These are phyloP conservation scores for Aselliscus stoliczkanus DNA, from an alignment of 2,797 vertebrate species.

Conservation along the genomic window DNA sequence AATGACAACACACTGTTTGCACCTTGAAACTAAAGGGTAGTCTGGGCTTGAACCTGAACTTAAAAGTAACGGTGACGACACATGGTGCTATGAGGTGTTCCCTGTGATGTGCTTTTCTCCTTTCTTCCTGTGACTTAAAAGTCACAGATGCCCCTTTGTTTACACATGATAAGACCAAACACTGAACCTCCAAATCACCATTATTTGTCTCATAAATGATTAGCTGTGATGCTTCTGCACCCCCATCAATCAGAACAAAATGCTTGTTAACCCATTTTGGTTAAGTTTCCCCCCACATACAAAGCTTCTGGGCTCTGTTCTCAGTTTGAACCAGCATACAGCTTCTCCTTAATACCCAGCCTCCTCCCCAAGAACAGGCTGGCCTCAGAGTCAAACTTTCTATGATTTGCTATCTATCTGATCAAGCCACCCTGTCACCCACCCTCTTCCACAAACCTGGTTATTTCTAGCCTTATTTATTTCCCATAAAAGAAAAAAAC, in stretches of 20 bases:
- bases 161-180: not conserved
- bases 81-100: not conserved
- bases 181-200: not conserved
- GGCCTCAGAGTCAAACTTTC: not conserved
- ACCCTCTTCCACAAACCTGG: not conserved
- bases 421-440: not conserved
- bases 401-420: not conserved
- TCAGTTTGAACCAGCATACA: not conserved
- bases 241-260: not conserved
- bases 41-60: not conserved
- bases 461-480: not conserved
- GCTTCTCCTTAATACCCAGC: not conserved
- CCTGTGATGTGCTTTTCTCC: not conserved
- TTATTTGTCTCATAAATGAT: not conserved
- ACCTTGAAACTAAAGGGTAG: not conserved
- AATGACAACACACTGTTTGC: not conserved
- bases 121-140: not conserved
- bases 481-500: not conserved
- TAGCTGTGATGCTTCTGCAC: not conserved
- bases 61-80: not conserved
- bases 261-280: not conserved
- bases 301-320: not conserved
- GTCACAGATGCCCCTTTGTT: not conserved
- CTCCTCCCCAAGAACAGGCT: not conserved
- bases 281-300: not conserved